These are phyloP conservation scores for Phenganax subtilis DNA, from an alignment of 92 coral and sea anemone species.

Conservation along the genomic window DNA sequence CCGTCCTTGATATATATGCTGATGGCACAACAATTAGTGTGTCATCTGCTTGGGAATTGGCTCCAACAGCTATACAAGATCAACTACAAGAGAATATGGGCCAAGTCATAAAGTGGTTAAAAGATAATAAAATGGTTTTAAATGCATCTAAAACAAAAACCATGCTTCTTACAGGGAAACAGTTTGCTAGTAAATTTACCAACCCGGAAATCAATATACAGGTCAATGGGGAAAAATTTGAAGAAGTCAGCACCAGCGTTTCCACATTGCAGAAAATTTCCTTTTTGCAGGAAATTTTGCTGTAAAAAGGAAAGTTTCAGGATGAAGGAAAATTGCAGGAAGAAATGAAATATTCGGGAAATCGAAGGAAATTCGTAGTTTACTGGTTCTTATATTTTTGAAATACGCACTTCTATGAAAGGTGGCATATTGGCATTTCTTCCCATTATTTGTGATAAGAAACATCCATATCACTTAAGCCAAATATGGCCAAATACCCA, in stretches of 20 bases:
- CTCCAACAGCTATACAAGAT: slow-evolving; percentile 14
- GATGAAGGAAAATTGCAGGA: no score
- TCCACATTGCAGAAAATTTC: no score
- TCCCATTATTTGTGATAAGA: no score
- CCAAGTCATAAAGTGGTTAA: slow-evolving; percentile 29
- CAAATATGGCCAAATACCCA: no score
- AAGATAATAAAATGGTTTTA: slow-evolving; percentile 21
- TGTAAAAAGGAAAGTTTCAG: no score
- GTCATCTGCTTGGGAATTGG: background rate
- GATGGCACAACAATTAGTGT: slow-evolving; percentile 8
- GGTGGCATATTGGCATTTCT: no score
- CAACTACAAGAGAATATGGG: slow-evolving; percentile 27
- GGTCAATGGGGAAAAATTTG: slow-evolving; percentile 3
- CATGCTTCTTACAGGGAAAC: slow-evolving; percentile 6
- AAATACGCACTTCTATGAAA: no score
- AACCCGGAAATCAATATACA: slow-evolving; percentile 10
- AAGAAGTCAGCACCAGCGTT: background rate
- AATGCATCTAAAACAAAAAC: slow-evolving; percentile 20
- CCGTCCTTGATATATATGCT: background rate
- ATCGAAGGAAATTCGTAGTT: no score
- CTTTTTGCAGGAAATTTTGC: no score
- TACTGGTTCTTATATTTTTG: no score
- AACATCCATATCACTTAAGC: no score
- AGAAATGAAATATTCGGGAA: no score
- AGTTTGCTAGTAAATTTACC: slow-evolving; percentile 13